Percentiles rank a stretch among this genome's conserved stretches.
Evolutionary conservation across 1,140 invertebrate genomes (phyloP).

Genomic region (Pararge aegeria): DNA sequence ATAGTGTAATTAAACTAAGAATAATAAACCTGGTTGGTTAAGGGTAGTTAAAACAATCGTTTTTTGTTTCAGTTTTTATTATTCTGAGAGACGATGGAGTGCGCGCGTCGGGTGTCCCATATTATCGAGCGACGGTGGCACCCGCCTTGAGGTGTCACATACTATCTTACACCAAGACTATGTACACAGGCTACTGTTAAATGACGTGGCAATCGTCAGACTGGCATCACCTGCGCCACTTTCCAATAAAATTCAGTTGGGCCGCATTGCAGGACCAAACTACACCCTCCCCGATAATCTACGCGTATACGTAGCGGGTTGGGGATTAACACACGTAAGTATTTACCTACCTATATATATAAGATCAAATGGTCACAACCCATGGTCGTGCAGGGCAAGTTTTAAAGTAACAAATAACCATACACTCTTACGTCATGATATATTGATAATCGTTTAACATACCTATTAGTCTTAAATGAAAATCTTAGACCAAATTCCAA

Average conservation of each 20-base stretch:
- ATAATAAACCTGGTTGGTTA: neutral
- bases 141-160: slow-evolving; percentile 49
- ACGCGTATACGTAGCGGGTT: slow-evolving; percentile 77
- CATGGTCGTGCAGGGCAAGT: neutral
- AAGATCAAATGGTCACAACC: too few species aligned
- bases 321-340: slow-evolving; percentile 74
- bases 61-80: slow-evolving; percentile 38
- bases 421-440: too few species aligned
- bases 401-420: too few species aligned
- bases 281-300: slow-evolving; percentile 47
- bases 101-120: slow-evolving; percentile 36
- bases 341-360: neutral
- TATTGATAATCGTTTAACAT: too few species aligned
- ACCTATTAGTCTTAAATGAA: too few species aligned
- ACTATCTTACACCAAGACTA: slow-evolving; percentile 75
- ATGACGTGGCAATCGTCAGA: slow-evolving; percentile 82
- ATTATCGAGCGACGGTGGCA: slow-evolving; percentile 52
- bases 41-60: too few species aligned
- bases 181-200: slow-evolving; percentile 63
- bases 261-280: slow-evolving; percentile 38
- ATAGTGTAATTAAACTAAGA: too few species aligned
- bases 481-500: too few species aligned
- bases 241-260: slow-evolving; percentile 26
- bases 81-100: slow-evolving; percentile 28
- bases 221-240: slow-evolving; percentile 47